These are phyloP conservation scores for Margarornis squamiger DNA, from an alignment of 2,797 vertebrate genomes.

Conservation along the genomic window DNA sequence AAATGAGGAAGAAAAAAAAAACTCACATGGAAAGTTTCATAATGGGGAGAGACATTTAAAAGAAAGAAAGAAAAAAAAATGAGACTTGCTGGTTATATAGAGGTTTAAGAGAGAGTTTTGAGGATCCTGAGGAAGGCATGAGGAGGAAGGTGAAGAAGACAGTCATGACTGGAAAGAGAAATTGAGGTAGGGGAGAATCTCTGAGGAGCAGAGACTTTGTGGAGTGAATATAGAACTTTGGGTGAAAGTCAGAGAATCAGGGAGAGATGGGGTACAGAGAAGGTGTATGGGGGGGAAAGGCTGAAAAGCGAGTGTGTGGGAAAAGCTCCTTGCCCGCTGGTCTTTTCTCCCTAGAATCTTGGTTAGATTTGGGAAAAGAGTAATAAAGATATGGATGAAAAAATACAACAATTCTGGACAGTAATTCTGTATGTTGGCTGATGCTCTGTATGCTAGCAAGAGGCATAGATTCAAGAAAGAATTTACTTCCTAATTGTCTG, in stretches of 20 bases:
- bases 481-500: neutral
- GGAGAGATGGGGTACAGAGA: neutral
- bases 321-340: neutral
- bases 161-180: neutral
- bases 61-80: neutral
- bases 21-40: neutral
- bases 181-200: neutral
- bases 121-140: neutral
- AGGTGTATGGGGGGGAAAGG: neutral
- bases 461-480: neutral
- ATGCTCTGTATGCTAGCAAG: neutral
- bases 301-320: neutral
- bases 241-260: neutral
- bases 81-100: neutral
- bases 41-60: neutral
- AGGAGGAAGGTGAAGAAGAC: neutral
- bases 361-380: neutral
- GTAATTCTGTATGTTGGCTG: neutral
- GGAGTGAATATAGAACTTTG: neutral
- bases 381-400: neutral
- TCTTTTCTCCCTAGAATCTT: neutral
- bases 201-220: neutral
- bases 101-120: neutral
- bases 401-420: neutral
- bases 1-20: neutral